phyloP scores from a whole-genome alignment of 2,113 vertebrate genomes.

The Grammomys surdaster region DNA sequence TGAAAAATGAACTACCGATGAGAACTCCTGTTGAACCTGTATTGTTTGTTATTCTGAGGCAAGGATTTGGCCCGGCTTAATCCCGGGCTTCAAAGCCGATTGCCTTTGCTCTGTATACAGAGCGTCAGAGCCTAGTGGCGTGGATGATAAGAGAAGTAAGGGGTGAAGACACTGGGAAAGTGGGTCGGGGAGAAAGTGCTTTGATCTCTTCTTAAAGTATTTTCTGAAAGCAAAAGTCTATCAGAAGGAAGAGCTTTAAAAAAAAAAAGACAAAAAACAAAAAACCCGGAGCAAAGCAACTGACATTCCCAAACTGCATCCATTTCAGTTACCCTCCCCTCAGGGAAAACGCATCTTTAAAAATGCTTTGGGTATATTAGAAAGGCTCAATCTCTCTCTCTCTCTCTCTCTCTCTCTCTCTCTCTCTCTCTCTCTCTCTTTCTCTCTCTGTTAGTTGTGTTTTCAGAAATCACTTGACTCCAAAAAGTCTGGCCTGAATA shows the following conservation, averaged over 20 bases:
- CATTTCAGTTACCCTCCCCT: slow-evolving; percentile 71
- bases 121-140: slow-evolving; percentile 91
- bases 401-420: slow-evolving; percentile 36
- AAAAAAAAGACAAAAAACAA: slow-evolving; percentile 67
- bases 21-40: slow-evolving; percentile 92
- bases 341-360: slow-evolving; percentile 84
- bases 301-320: slow-evolving; percentile 85
- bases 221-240: slow-evolving; percentile 93
- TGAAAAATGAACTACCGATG: slow-evolving; percentile 93
- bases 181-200: slow-evolving; percentile 88
- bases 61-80: slow-evolving; percentile 92
- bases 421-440: neutral
- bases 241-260: slow-evolving; percentile 88
- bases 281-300: slow-evolving; percentile 84
- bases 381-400: slow-evolving; percentile 53
- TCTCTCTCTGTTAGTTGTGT: neutral
- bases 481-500: neutral
- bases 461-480: slow-evolving; percentile 57
- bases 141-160: slow-evolving; percentile 94
- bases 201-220: slow-evolving; percentile 94
- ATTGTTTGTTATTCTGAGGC: slow-evolving; percentile 96
- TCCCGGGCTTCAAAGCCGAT: slow-evolving; percentile 94
- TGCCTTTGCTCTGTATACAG: slow-evolving; percentile 93
- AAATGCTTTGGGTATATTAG: slow-evolving; percentile 79
- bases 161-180: slow-evolving; percentile 90